Percentiles rank a stretch among this genome's conserved stretches.
Conservation (phyloP, 2,888 invertebrate genomes). For the Tinea pellionella region DNA sequence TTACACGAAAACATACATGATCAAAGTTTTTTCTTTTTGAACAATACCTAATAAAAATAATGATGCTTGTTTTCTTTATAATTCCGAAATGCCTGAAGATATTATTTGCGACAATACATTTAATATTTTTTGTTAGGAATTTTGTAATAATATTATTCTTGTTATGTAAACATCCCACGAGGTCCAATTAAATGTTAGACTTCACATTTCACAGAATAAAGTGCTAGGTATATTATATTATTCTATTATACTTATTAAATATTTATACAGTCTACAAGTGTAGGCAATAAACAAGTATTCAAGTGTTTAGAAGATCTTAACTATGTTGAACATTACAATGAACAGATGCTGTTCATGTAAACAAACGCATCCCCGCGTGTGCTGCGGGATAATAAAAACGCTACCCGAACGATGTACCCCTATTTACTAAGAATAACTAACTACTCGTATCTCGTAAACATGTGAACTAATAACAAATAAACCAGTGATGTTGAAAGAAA, state of each 20-base stretch:
- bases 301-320: background rate
- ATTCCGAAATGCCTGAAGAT: background rate
- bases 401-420: background rate
- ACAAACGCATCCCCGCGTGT: background rate
- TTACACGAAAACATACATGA: background rate
- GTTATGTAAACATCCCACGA: background rate
- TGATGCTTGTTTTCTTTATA: background rate
- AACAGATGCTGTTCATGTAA: constrained; percentile 1
- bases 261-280: background rate
- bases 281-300: background rate
- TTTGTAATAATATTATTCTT: background rate
- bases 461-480: background rate
- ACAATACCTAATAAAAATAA: background rate
- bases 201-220: background rate
- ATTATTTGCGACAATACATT: background rate
- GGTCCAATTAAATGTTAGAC: background rate
- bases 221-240: too few relatives aligned
- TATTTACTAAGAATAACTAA: background rate
- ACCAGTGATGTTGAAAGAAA: background rate
- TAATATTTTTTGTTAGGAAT: background rate
- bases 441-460: background rate
- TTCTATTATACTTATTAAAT: too few relatives aligned
- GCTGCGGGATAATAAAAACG: constrained; percentile 1
- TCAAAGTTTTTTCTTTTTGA: background rate
- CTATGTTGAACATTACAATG: background rate